A percentile compares a stretch with the other conserved stretches of the same genome.
phyloP scores from a whole-genome alignment of 2,888 invertebrate species.

The Caenorhabditis uteleia region DNA sequence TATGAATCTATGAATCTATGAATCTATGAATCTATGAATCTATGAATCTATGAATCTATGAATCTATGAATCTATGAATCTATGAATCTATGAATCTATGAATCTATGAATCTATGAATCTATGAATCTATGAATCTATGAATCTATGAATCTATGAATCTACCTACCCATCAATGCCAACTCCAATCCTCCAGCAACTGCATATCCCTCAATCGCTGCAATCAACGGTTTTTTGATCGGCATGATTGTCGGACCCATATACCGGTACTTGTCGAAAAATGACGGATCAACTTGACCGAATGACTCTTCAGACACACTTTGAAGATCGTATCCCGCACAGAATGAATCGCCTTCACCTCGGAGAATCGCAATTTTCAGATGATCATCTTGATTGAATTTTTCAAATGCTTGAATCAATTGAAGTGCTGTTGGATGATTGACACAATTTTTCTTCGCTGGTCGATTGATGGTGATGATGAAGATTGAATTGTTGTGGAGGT shows the following conservation, averaged over 20 bases:
- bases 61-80: too few relatives aligned
- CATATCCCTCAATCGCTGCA: constrained; percentile 87
- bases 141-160: too few relatives aligned
- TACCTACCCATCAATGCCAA: constrained; percentile 86
- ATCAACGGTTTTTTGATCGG: constrained; percentile 84
- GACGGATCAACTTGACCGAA: constrained; percentile 16
- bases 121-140: too few relatives aligned
- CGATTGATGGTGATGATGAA: constrained; percentile 83
- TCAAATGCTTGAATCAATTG: constrained; percentile 78
- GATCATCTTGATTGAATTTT: constrained; percentile 81
- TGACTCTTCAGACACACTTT: constrained; percentile 75
- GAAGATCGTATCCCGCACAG: constrained; percentile 88
- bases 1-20: too few relatives aligned
- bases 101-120: too few relatives aligned
- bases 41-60: too few relatives aligned
- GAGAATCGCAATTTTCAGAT: constrained; percentile 80
- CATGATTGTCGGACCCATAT: constrained; percentile 74
- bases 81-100: too few relatives aligned
- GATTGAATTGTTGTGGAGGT: constrained; percentile 14
- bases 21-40: too few relatives aligned
- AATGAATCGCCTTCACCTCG: constrained; percentile 80
- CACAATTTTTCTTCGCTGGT: constrained; percentile 82
- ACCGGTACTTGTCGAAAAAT: constrained; percentile 50
- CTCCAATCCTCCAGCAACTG: constrained; percentile 88
- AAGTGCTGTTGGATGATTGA: constrained; percentile 75